A percentile compares a stretch with the other conserved stretches of the same genome.
Evolutionary conservation across 2,113 vertebrate species (phyloP).

Genomic region (Mesocricetus auratus): DNA sequence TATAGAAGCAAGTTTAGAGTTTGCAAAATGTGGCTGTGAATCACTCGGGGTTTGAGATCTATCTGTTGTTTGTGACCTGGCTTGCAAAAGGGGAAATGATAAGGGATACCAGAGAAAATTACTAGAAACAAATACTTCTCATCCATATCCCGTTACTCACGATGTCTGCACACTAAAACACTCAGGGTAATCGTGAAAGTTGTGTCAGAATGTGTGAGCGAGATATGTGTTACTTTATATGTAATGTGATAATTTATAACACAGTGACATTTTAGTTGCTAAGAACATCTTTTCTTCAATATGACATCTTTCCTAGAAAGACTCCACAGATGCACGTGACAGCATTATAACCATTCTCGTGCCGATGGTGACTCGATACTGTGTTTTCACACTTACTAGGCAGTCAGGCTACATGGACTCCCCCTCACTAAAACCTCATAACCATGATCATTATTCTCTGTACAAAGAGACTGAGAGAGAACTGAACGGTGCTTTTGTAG

Average conservation of each 20-base stretch:
- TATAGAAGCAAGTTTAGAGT: neutral
- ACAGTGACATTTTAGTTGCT: conserved; percentile 66
- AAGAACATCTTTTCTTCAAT: conserved; percentile 54
- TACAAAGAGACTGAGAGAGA: conserved; percentile 3
- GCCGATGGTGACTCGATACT: neutral
- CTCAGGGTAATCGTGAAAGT: conserved; percentile 42
- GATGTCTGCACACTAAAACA: neutral
- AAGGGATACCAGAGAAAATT: neutral
- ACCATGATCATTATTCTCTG: neutral
- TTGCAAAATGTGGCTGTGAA: neutral
- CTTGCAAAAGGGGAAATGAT: neutral
- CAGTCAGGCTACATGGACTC: neutral
- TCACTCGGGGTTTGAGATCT: neutral
- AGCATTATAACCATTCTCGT: neutral
- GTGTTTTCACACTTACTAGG: neutral
- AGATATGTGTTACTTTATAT: conserved; percentile 60
- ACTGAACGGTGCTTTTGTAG: neutral
- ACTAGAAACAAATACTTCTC: neutral
- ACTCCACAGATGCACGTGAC: neutral
- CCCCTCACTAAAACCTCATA: neutral
- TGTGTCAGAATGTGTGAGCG: conserved; percentile 52
- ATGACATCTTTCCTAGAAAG: conserved; percentile 64
- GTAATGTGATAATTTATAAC: conserved; percentile 60
- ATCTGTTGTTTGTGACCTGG: neutral
- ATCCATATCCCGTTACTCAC: neutral